Conservation (phyloP, 1,140 invertebrate species). For the Drosophila guanche region DNA sequence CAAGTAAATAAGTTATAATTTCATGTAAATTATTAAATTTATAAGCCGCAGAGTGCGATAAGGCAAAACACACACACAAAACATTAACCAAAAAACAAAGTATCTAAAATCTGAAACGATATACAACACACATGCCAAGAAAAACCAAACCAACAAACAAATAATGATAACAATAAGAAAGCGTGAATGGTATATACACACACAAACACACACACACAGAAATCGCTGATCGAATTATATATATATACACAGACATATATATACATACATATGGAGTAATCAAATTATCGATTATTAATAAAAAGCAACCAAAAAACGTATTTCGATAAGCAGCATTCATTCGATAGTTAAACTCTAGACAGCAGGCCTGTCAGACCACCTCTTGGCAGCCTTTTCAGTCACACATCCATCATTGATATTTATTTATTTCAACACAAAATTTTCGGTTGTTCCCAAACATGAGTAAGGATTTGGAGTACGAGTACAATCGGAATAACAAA, state of each 20-base stretch:
- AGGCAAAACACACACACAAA: constrained; percentile 22
- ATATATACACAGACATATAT: constrained; percentile 45
- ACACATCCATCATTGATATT: too few relatives aligned
- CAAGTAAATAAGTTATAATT: constrained; percentile 72
- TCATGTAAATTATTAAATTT: constrained; percentile 71
- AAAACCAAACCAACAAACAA: constrained; percentile 13
- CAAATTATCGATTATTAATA: constrained; percentile 80
- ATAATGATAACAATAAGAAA: constrained; percentile 55
- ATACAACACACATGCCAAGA: constrained; percentile 40
- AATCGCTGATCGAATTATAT: constrained; percentile 69
- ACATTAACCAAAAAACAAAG: constrained; percentile 6
- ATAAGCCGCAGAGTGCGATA: constrained; percentile 25
- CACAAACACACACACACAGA: constrained; percentile 15
- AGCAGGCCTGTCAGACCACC: too few relatives aligned
- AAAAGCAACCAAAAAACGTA: constrained; percentile 20
- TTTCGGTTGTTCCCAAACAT: too few relatives aligned
- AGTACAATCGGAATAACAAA: too few relatives aligned
- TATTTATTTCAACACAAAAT: too few relatives aligned
- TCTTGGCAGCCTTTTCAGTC: too few relatives aligned
- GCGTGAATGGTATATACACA: constrained; percentile 18
- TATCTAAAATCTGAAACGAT: constrained; percentile 15
- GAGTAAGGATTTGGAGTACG: too few relatives aligned
- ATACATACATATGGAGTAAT: constrained; percentile 68
- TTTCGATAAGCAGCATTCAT: too few relatives aligned
- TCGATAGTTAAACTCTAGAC: too few relatives aligned